Conservation (phyloP, 1,140 invertebrate genomes). For the Marisa cornuarietis region DNA sequence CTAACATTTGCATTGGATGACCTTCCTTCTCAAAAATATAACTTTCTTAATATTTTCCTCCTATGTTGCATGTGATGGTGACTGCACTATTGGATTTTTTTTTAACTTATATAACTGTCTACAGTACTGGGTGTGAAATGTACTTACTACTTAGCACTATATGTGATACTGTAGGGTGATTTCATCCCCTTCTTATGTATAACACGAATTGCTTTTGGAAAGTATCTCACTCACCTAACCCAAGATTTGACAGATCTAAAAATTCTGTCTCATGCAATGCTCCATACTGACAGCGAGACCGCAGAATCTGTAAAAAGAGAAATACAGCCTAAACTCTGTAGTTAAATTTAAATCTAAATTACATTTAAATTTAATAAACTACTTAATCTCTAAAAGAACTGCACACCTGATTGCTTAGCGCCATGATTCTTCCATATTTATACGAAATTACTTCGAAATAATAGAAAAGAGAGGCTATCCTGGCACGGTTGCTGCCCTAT, state of each 20-base stretch:
- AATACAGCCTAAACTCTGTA: neutral
- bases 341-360: neutral
- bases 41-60: too few relatives aligned
- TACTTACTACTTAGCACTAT: too few relatives aligned
- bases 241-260: constrained; percentile 52
- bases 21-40: too few relatives aligned
- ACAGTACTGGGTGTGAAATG: too few relatives aligned
- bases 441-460: neutral
- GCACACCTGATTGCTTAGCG: constrained; percentile 23
- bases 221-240: constrained; percentile 44
- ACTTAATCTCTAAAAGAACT: neutral
- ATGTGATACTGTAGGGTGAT: too few relatives aligned
- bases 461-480: neutral
- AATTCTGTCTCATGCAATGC: constrained; percentile 45
- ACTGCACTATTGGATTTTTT: too few relatives aligned
- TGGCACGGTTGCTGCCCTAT: constrained; percentile 17
- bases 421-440: constrained; percentile 16
- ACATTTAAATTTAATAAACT: neutral
- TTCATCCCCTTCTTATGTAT: neutral
- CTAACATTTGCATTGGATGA: too few relatives aligned
- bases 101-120: too few relatives aligned
- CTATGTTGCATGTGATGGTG: too few relatives aligned
- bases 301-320: constrained; percentile 44
- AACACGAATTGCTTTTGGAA: neutral
- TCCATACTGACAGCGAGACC: constrained; percentile 34